Evolutionary conservation across 2,888 invertebrate genomes (phyloP), one percentile per base, ranked within the genome.

Genomic region (Pyrocoelia pectoralis): DNA sequence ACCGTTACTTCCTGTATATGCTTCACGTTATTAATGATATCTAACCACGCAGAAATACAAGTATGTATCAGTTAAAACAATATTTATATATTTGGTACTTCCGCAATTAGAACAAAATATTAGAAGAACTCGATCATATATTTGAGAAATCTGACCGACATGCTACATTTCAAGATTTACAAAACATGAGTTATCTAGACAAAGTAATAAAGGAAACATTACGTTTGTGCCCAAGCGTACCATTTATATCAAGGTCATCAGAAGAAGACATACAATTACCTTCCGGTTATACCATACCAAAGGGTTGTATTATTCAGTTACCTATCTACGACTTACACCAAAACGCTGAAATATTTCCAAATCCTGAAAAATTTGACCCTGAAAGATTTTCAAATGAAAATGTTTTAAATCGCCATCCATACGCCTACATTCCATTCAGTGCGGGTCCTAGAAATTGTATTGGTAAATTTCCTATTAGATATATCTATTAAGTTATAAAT

Each of bases 361-460:
- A 90, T 64, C 89, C 91, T 0, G 81, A 87, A 2, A 84, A 83
- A 48, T 91, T 91, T 79, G 83, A 90, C 75, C 90, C 90, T 0
- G 64, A 90, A 73, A 89, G 90, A 75, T 90, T 90, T 83, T 77
- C 90, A 24, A 89, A 90, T 0, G 89, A 90, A 72, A 87, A 86
- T 60, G 87, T 88, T 13, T 85, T 86, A 41, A 86, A 87, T 62
- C 83, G 91, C 51, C 90, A 90, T 69, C 90, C 89, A 73, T 91
- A 90, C 77, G 88, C 89, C 70, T 91, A 86, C 74, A 87, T 91
- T 38, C 91, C 91, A 0, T 91, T 91, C 82, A 89, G 89, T 51
- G 91, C 90, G 28, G 91, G 91, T 2, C 89, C 89, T 0, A 85
- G 90, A 67, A 90, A 89, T 67, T 91, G 90, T 76, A 89, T 90